These are phyloP conservation scores for Ochotona princeps DNA, from an alignment of 2,113 vertebrate species.

Conservation along the genomic window DNA sequence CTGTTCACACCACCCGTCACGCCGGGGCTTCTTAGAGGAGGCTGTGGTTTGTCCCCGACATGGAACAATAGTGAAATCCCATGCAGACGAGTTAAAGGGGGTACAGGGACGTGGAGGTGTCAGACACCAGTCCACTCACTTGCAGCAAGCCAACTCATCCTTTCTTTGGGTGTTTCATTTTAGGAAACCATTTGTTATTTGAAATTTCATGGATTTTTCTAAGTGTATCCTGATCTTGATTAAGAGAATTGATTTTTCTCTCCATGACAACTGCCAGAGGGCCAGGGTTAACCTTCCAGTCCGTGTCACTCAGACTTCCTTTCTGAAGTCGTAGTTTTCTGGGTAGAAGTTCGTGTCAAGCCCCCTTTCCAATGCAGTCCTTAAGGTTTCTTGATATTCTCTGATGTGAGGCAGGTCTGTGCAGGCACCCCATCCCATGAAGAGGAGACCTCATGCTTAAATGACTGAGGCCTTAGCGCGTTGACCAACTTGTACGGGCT, in stretches of 20 bases:
- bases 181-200: slow-evolving; percentile 9
- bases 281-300: not conserved
- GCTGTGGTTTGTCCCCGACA: not conserved
- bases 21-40: not conserved
- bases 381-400: not conserved
- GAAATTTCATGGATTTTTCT: slow-evolving; percentile 3
- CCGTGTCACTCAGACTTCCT: not conserved
- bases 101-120: not conserved
- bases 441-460: too few relatives aligned
- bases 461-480: not conserved
- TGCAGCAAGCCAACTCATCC: not conserved
- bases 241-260: not conserved
- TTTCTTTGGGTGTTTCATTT: not conserved
- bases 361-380: not conserved
- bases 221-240: not conserved
- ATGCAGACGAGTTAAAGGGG: accelerated
- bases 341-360: not conserved
- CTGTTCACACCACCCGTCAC: not conserved
- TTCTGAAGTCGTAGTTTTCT: not conserved
- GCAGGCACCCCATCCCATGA: not conserved
- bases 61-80: not conserved
- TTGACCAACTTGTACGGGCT: not conserved
- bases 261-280: not conserved
- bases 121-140: not conserved
- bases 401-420: not conserved